phyloP scores from a whole-genome alignment of 1,140 invertebrate species.

The Cephus cinctus region DNA sequence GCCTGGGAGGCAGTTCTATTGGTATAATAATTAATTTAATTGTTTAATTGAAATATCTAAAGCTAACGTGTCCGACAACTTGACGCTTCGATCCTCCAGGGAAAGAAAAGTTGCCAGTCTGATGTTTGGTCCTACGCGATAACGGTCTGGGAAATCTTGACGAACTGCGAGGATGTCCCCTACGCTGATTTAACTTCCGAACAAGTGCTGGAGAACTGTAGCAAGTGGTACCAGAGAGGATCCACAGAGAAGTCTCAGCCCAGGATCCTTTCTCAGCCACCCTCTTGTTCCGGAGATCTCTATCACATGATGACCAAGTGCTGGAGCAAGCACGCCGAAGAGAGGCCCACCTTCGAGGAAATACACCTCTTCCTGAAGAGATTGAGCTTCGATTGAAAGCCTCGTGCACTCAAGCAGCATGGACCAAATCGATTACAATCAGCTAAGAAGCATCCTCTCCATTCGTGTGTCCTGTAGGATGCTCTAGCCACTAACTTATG shows the following conservation, averaged over 20 bases:
- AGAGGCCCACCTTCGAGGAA: slow-evolving; percentile 71
- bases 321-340: slow-evolving; percentile 68
- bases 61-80: background rate
- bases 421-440: slow-evolving; percentile 54
- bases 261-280: slow-evolving; percentile 55
- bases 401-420: slow-evolving; percentile 30
- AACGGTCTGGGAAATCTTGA: slow-evolving; percentile 78
- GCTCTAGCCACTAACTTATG: slow-evolving; percentile 53
- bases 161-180: slow-evolving; percentile 69
- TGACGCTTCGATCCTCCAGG: slow-evolving; percentile 53
- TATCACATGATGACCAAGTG: slow-evolving; percentile 77
- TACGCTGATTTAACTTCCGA: slow-evolving; percentile 73
- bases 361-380: slow-evolving; percentile 74
- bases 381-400: slow-evolving; percentile 61
- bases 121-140: slow-evolving; percentile 82
- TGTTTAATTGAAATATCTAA: background rate
- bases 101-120: slow-evolving; percentile 68
- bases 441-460: slow-evolving; percentile 45
- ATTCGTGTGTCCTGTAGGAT: slow-evolving; percentile 25
- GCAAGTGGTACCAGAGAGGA: slow-evolving; percentile 64
- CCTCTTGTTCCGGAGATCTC: slow-evolving; percentile 63
- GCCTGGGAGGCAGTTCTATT: slow-evolving; percentile 79
- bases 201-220: slow-evolving; percentile 74
- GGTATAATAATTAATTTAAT: slow-evolving; percentile 52
- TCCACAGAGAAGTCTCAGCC: slow-evolving; percentile 41